phyloP scores from a whole-genome alignment of 2,888 invertebrate species.

The Periphyllus acericola region DNA sequence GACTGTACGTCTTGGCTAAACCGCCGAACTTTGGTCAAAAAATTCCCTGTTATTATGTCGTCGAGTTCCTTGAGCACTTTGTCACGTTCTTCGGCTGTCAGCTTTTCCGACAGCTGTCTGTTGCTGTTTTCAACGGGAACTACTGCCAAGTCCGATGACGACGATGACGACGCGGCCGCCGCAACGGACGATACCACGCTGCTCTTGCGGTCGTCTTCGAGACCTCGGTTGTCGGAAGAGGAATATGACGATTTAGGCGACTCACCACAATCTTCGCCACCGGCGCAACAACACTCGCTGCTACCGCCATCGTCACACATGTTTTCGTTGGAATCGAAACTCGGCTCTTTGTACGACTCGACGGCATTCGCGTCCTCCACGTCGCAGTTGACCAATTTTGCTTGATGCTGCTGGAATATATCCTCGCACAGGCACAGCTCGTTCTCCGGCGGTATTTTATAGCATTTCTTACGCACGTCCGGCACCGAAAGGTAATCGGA shows the following conservation, averaged over 20 bases:
- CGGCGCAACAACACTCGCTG: constrained; percentile 11
- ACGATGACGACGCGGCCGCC: not conserved
- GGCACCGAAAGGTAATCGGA: constrained; percentile 55
- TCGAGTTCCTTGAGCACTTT: constrained; percentile 65
- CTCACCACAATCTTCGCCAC: constrained; percentile 5
- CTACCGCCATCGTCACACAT: not conserved
- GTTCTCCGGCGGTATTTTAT: constrained; percentile 64
- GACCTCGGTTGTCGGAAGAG: not conserved
- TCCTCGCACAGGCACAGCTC: constrained; percentile 65
- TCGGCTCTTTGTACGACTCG: constrained; percentile 20
- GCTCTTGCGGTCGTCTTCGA: not conserved
- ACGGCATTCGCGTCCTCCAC: constrained; percentile 64
- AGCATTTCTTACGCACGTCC: constrained; percentile 64
- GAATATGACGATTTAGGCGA: constrained; percentile 11
- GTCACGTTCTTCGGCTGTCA: constrained; percentile 65
- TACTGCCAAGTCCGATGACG: not conserved
- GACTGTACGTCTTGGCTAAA: constrained; percentile 67
- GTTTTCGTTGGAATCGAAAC: constrained; percentile 24
- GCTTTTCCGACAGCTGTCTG: constrained; percentile 50
- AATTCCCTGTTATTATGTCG: constrained; percentile 65
- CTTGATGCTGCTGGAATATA: constrained; percentile 65
- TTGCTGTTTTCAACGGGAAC: not conserved
- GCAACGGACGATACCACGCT: not conserved
- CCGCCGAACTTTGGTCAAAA: constrained; percentile 63
- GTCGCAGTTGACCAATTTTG: constrained; percentile 65